Percentiles rank a stretch among this genome's conserved stretches.
phyloP scores from a whole-genome alignment of 2,888 invertebrate species.

The Limnephilus rhombicus region DNA sequence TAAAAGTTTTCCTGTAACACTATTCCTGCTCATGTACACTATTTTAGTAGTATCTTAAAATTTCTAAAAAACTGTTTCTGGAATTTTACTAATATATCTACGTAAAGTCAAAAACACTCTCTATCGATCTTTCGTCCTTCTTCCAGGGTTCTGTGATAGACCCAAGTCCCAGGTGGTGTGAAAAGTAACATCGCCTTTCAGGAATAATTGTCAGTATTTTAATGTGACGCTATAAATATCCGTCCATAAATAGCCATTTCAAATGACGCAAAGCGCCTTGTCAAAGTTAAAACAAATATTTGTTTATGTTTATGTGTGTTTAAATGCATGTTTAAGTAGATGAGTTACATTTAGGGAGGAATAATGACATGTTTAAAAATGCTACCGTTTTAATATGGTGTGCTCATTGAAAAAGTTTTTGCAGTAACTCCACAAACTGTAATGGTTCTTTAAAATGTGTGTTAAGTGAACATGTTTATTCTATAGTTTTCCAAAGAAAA shows the following conservation, averaged over 20 bases:
- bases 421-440: too few relatives aligned
- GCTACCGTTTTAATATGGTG: not conserved
- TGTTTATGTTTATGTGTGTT: slow-evolving; percentile 1
- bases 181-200: slow-evolving; percentile 1
- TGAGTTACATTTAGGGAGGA: not conserved
- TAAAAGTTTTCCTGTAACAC: too few relatives aligned
- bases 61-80: too few relatives aligned
- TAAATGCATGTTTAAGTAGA: not conserved
- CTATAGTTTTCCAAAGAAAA: too few relatives aligned
- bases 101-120: not conserved
- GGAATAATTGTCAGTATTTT: slow-evolving; percentile 23
- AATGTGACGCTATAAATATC: not conserved
- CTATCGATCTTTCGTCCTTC: not conserved
- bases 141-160: not conserved
- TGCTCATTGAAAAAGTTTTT: too few relatives aligned
- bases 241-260: not conserved
- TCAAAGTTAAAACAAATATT: not conserved
- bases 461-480: too few relatives aligned
- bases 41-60: too few relatives aligned
- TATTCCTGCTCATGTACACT: too few relatives aligned
- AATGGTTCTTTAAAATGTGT: too few relatives aligned
- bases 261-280: not conserved
- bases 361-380: not conserved
- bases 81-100: too few relatives aligned
- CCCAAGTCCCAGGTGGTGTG: slow-evolving; percentile 31